Base-by-base conservation (phyloP, 2,113 vertebrate species). In the Hypomesus transpacificus region DNA sequence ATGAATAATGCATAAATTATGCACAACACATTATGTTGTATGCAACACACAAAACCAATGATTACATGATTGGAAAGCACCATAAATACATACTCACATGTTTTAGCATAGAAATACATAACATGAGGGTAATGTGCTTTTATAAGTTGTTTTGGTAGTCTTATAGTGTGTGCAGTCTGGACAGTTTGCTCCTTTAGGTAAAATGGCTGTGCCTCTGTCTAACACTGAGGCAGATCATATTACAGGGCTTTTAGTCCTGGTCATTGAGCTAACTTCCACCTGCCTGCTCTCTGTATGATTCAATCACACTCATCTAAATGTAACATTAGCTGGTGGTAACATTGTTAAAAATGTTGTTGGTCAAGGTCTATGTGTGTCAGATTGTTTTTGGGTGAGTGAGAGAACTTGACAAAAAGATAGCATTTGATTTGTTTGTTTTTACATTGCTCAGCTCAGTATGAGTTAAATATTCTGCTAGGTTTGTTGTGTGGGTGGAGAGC, bases 251-350 rank as follows among this genome's bases (percentile, higher is more conserved):
- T 26, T 68, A 65, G 75, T 73, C 66, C 70, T 20, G 70, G 62
- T 71, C 73, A 68, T 46, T 46, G 39, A 46, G 39, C 7, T 46
- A 74, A 78, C 79, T 77, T 75, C 81, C 85, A 79, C 76, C 71
- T 70, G 31, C 46, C 69, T 63, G 50, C 26, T 34, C 24, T 60
- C 18, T 26, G 69, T 62, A 70, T 84, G 82, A 89, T 90, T 84
- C 82, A 84, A 89, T 91, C 75, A 86, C 69, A 67, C 79, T 75
- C 75, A 73, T 82, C 71, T 71, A 64, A 73, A 68, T 85, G 89
- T 85, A 90, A 90, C 83, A 71, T 77, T 75, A 88, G 77, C 88
- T 65, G 17, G 60, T 65, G 31, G 3, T 72, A 50, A 84, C 69
- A 69, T 76, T 84, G 69, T 76, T 68, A 67, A 75, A 46, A 81